A percentile compares a stretch with the other conserved stretches of the same genome.
Conservation (phyloP, 2,888 invertebrate species). For the Drosophila pseudotalamancana region DNA sequence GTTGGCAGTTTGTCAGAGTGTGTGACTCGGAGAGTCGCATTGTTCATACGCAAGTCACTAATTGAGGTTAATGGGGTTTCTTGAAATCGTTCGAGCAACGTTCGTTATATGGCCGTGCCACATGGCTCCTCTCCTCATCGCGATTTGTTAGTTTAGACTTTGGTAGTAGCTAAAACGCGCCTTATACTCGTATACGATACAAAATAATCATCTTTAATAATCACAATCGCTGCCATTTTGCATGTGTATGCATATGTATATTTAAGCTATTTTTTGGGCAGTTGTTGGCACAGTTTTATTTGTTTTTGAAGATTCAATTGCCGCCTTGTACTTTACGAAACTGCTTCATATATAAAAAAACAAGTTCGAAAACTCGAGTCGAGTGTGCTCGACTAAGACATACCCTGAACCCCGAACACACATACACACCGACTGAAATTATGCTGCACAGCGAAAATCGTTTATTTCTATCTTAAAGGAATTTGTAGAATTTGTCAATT, state of each 20-base stretch:
- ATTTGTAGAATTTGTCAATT: no score
- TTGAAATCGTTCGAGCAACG: slow-evolving; percentile 69
- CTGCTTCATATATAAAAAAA: no score
- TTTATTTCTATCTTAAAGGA: no score
- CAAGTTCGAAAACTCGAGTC: no score
- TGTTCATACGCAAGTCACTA: slow-evolving; percentile 75
- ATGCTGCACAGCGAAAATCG: no score
- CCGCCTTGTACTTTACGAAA: no score
- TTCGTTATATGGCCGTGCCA: slow-evolving; percentile 51
- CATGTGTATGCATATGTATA: slow-evolving; percentile 17
- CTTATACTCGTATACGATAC: slow-evolving; percentile 6
- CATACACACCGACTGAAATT: no score
- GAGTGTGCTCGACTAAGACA: no score
- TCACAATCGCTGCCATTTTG: slow-evolving; percentile 11
- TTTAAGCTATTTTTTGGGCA: no score
- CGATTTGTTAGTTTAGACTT: slow-evolving; percentile 45
- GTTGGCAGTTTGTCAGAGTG: slow-evolving; percentile 30
- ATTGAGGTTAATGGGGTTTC: slow-evolving; percentile 81
- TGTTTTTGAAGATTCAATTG: not conserved
- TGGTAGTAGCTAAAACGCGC: slow-evolving; percentile 18
- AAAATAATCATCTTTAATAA: slow-evolving; percentile 27
- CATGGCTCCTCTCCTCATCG: slow-evolving; percentile 35
- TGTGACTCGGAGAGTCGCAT: slow-evolving; percentile 36
- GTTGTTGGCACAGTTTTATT: not conserved
- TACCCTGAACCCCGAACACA: no score